These are phyloP conservation scores for Lasioglossum calceatum DNA, from an alignment of 2,888 invertebrate genomes.

Conservation along the genomic window DNA sequence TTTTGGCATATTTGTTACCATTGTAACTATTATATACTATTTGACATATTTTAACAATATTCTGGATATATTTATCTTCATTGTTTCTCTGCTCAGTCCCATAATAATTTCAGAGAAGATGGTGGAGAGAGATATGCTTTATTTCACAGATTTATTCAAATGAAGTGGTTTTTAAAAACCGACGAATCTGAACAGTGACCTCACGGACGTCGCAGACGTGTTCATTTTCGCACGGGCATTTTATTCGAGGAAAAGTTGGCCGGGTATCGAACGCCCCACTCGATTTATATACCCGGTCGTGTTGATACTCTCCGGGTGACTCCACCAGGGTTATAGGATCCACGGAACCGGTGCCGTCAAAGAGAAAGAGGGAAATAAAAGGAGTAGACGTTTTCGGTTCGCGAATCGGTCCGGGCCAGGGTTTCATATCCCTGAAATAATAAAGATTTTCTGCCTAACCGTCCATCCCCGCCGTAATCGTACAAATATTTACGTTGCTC, in stretches of 20 bases:
- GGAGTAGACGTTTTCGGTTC: constrained; percentile 25
- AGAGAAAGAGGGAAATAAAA: constrained; percentile 13
- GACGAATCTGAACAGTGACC: neutral
- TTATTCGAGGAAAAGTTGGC: constrained; percentile 32
- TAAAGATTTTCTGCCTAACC: constrained; percentile 51
- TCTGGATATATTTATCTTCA: too few relatives aligned
- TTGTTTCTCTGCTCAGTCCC: too few relatives aligned
- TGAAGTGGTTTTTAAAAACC: neutral
- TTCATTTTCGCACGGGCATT: neutral
- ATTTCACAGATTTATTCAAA: neutral
- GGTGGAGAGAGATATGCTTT: too few relatives aligned
- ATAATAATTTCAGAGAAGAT: too few relatives aligned
- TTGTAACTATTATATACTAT: too few relatives aligned
- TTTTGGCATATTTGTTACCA: too few relatives aligned
- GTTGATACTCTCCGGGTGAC: constrained; percentile 31
- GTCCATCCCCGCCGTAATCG: constrained; percentile 28
- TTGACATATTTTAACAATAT: too few relatives aligned
- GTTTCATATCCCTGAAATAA: constrained; percentile 64
- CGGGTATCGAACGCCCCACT: constrained; percentile 30
- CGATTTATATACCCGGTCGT: constrained; percentile 41
- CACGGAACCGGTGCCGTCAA: constrained; percentile 27
- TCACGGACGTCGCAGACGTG: neutral
- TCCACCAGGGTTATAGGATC: constrained; percentile 39
- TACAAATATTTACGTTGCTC: constrained; percentile 68
- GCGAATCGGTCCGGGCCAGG: constrained; percentile 21